These are phyloP conservation scores for Lepidostoma basale DNA, from an alignment of 1,140 invertebrate genomes.

Conservation along the genomic window DNA sequence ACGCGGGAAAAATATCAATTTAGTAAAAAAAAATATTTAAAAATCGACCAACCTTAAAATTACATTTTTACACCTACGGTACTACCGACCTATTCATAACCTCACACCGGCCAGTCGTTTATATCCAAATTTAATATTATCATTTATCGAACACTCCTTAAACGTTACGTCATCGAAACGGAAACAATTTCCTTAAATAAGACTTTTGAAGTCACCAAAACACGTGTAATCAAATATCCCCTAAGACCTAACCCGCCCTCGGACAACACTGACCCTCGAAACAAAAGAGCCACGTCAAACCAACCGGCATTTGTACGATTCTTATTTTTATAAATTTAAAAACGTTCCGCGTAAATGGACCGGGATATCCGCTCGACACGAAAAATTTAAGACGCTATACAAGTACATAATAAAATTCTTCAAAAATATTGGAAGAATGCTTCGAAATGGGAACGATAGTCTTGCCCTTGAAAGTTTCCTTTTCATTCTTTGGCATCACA, in stretches of 20 bases:
- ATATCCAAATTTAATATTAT: conserved; percentile 5
- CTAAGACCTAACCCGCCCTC: conserved; percentile 8
- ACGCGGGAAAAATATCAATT: conserved; percentile 20
- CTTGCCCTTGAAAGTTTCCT: neutral
- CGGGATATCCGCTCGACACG: neutral
- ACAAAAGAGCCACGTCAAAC: neutral
- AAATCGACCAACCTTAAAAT: conserved; percentile 15
- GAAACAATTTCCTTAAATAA: neutral
- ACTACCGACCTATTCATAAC: conserved; percentile 22
- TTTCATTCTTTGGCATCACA: neutral
- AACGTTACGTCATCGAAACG: conserved; percentile 1
- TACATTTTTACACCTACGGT: conserved; percentile 26
- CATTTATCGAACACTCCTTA: conserved; percentile 27
- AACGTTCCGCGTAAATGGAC: neutral
- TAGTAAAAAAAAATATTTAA: conserved; percentile 20
- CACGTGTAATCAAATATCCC: conserved; percentile 8
- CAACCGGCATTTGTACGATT: neutral
- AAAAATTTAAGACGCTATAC: neutral
- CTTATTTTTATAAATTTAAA: neutral
- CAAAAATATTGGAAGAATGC: neutral
- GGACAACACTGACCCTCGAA: conserved; percentile 21
- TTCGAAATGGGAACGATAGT: neutral
- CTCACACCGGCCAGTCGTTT: conserved; percentile 11
- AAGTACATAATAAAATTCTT: neutral
- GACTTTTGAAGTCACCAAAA: conserved; percentile 33